phyloP scores from a whole-genome alignment of 2,797 vertebrate genomes.

The Phrynocephalus vlangalii region DNA sequence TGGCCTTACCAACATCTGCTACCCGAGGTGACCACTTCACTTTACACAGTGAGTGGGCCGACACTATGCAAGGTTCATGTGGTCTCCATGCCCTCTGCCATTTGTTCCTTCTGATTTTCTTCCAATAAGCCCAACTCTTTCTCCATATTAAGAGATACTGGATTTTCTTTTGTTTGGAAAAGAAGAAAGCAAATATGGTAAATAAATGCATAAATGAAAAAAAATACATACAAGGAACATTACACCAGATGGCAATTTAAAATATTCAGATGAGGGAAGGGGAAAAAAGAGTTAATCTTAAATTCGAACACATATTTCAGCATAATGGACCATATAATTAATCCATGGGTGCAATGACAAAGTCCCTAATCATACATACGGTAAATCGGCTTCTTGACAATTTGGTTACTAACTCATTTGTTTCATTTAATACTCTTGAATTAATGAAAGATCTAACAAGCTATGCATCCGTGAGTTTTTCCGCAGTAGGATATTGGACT shows the following conservation, averaged over 20 bases:
- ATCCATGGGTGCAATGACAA: conserved; percentile 74
- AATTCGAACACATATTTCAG: conserved; percentile 69
- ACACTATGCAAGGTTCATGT: not conserved
- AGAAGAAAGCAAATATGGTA: too few relatives aligned
- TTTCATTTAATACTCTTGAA: conserved; percentile 75
- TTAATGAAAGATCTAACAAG: conserved; percentile 78
- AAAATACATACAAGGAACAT: conserved; percentile 34
- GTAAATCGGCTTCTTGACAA: conserved; percentile 69
- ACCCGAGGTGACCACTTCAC: not conserved
- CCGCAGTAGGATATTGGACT: conserved; percentile 20
- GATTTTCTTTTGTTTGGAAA: conserved; percentile 42
- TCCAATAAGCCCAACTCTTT: conserved; percentile 19
- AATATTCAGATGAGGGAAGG: conserved; percentile 38
- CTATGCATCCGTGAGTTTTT: conserved; percentile 57
- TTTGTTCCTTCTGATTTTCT: rapidly evolving
- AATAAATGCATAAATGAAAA: too few relatives aligned
- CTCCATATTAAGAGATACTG: conserved; percentile 45
- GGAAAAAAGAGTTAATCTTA: conserved; percentile 41
- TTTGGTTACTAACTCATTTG: conserved; percentile 78
- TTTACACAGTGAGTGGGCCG: not conserved
- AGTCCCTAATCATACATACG: conserved; percentile 69
- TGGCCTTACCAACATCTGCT: not conserved
- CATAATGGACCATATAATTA: conserved; percentile 80
- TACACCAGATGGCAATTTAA: conserved; percentile 55
- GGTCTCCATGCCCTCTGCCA: too few relatives aligned